Conservation (phyloP, 2,888 invertebrate species). For the Pteria penguin region DNA sequence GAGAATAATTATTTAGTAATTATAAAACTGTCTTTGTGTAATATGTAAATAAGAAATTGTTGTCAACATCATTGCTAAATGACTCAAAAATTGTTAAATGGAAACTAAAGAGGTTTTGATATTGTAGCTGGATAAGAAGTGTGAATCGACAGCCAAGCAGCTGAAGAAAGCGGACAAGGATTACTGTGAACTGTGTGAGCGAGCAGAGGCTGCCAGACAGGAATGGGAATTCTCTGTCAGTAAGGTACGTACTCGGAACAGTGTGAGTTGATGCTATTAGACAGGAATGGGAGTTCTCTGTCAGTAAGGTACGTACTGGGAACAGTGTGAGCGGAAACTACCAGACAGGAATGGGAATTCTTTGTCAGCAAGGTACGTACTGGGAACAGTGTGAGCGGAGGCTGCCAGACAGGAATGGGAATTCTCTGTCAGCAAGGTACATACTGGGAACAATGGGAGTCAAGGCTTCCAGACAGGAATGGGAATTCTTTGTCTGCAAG, state of each 20-base stretch:
- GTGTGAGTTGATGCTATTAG: slow-evolving; percentile 93
- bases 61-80: too few relatives aligned
- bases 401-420: slow-evolving; percentile 93
- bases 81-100: too few relatives aligned
- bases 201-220: slow-evolving; percentile 92
- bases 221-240: slow-evolving; percentile 93
- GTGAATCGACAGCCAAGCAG: slow-evolving; percentile 93
- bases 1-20: too few relatives aligned
- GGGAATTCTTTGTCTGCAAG: slow-evolving; percentile 92
- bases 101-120: too few relatives aligned
- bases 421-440: slow-evolving; percentile 88
- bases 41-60: too few relatives aligned
- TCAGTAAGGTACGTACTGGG: slow-evolving; percentile 90
- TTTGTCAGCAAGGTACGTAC: slow-evolving; percentile 89
- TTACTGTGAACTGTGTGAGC: slow-evolving; percentile 93
- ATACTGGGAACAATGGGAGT: slow-evolving; percentile 93
- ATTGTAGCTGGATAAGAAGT: slow-evolving; percentile 89
- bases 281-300: slow-evolving; percentile 92
- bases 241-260: slow-evolving; percentile 90
- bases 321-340: slow-evolving; percentile 93
- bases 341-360: slow-evolving; percentile 92
- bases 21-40: too few relatives aligned
- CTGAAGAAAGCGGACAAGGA: slow-evolving; percentile 95
- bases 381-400: slow-evolving; percentile 95
- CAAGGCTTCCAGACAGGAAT: slow-evolving; percentile 91